Conservation (phyloP, 2,888 invertebrate species). For the Drosophila leonis region DNA sequence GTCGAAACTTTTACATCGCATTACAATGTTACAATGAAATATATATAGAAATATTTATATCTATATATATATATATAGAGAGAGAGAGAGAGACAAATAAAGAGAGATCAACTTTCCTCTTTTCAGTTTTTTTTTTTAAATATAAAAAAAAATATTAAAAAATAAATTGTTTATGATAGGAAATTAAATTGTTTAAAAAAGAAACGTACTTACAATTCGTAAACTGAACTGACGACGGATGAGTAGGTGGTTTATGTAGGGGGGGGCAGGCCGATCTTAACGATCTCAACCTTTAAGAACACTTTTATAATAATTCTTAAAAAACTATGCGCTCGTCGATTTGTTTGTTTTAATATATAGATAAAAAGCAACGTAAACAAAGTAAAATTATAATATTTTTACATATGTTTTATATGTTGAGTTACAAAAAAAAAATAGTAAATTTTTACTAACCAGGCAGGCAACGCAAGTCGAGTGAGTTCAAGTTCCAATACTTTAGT, state of each 20-base stretch:
- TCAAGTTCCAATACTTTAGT: constrained; percentile 66
- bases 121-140: constrained; percentile 30
- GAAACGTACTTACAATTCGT: constrained; percentile 84
- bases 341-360: constrained; percentile 1
- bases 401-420: constrained; percentile 26
- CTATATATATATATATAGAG: constrained; percentile 18
- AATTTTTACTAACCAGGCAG: constrained; percentile 71
- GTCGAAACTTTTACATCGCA: constrained; percentile 79
- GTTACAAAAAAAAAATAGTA: constrained; percentile 24
- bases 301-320: constrained; percentile 44
- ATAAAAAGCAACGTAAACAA: constrained; percentile 52
- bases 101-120: constrained; percentile 55
- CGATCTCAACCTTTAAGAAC: constrained; percentile 52
- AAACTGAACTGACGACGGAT: constrained; percentile 78
- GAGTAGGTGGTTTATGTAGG: constrained; percentile 46
- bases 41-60: constrained; percentile 33
- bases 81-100: constrained; percentile 46
- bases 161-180: constrained; percentile 47
- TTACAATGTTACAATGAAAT: constrained; percentile 78
- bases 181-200: constrained; percentile 68
- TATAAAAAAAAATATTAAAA: constrained; percentile 32
- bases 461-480: constrained; percentile 62
- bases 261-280: constrained; percentile 42
- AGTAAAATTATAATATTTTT: constrained; percentile 42
- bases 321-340: constrained; percentile 8